phyloP scores from a whole-genome alignment of 2,888 invertebrate species.

The Augochlorella aurata region DNA sequence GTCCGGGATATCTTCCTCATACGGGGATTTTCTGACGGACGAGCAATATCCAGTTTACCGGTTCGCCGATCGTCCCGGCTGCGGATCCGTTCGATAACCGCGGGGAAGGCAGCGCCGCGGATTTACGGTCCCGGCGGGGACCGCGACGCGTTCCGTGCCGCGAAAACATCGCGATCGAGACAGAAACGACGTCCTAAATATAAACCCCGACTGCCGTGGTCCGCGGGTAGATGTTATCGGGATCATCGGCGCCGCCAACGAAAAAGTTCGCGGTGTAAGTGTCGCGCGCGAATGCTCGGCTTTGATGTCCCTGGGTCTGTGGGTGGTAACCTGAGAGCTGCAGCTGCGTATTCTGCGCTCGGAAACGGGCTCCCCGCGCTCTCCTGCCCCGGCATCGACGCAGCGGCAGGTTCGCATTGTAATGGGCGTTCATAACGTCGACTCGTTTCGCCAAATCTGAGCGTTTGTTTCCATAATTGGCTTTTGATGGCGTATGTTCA shows the following conservation, averaged over 20 bases:
- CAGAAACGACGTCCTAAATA: conserved; percentile 57
- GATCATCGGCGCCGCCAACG: conserved; percentile 43
- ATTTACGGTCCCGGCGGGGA: conserved; percentile 47
- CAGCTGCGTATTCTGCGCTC: conserved; percentile 17
- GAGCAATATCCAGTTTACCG: conserved; percentile 30
- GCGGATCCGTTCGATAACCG: conserved; percentile 48
- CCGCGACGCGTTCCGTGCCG: conserved; percentile 27
- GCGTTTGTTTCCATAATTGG: too few species aligned
- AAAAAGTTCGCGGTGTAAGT: conserved; percentile 37
- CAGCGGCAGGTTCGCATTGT: neutral
- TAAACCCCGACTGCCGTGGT: conserved; percentile 46
- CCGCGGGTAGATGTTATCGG: conserved; percentile 49
- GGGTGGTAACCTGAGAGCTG: conserved; percentile 51
- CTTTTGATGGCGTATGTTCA: too few species aligned
- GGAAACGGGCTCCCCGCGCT: neutral
- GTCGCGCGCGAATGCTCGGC: conserved; percentile 26
- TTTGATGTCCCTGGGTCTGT: conserved; percentile 43
- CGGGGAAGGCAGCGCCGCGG: conserved; percentile 30
- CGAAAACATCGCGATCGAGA: conserved; percentile 36
- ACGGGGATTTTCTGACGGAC: conserved; percentile 31
- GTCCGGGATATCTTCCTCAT: conserved; percentile 13
- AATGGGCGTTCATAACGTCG: neutral
- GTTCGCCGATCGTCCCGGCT: conserved; percentile 17
- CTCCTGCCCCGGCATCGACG: neutral
- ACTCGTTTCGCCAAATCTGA: neutral